These are phyloP conservation scores for Atlantisia rogersi DNA, from an alignment of 2,113 vertebrate genomes.

Conservation along the genomic window DNA sequence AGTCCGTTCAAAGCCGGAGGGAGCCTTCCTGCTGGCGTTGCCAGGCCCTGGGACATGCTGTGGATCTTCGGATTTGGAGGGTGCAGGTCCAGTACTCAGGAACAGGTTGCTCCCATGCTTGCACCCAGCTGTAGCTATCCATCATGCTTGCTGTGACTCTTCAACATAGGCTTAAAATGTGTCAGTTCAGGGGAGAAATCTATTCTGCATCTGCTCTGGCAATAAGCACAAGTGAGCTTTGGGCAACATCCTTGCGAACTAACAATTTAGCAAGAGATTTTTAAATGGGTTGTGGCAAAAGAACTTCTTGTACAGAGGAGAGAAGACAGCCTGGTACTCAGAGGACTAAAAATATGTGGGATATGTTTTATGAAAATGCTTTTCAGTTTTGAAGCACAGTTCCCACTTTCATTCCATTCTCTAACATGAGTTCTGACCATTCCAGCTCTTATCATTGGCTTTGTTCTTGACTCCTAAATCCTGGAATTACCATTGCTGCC, in stretches of 20 bases:
- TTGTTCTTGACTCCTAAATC: background rate
- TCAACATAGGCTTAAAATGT: background rate
- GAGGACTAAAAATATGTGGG: background rate
- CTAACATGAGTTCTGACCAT: background rate
- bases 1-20: background rate
- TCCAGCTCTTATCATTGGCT: background rate
- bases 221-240: background rate
- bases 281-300: background rate
- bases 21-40: background rate
- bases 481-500: background rate
- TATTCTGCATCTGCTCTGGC: background rate
- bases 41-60: fast-evolving
- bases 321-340: background rate
- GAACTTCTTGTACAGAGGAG: background rate
- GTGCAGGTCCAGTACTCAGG: background rate
- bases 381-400: background rate
- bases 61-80: background rate
- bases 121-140: background rate
- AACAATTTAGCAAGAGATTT: background rate
- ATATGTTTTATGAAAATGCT: background rate
- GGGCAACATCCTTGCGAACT: background rate
- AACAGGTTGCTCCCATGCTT: background rate
- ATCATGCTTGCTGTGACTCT: background rate
- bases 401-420: background rate
- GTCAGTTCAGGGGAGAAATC: background rate